phyloP scores from a whole-genome alignment of 2,797 vertebrate species.

The Pantherophis alleghaniensis region DNA sequence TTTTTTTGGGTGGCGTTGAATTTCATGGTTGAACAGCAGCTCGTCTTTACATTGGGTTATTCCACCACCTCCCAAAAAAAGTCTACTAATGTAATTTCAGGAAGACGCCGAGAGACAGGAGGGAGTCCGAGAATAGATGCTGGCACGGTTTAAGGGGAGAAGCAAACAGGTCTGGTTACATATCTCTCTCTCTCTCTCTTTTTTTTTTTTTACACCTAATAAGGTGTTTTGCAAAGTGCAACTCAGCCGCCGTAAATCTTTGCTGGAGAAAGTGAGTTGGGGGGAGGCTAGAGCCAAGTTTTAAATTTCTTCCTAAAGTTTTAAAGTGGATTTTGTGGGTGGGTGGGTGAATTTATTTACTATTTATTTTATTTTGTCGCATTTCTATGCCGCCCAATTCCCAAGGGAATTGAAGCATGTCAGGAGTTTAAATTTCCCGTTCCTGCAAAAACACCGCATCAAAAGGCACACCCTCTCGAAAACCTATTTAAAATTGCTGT shows the following conservation, averaged over 20 bases:
- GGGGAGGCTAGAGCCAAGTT: background rate
- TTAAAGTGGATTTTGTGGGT: background rate
- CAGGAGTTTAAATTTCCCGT: background rate
- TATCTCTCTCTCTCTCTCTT: background rate
- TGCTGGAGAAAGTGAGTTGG: background rate
- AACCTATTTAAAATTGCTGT: no score
- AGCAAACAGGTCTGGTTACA: conserved; percentile 63
- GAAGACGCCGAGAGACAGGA: background rate
- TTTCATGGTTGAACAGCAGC: background rate
- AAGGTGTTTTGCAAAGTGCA: conserved; percentile 63
- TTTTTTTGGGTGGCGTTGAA: background rate
- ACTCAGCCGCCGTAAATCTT: conserved; percentile 39
- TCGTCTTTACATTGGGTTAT: background rate
- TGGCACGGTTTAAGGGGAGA: background rate
- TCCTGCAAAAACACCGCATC: background rate
- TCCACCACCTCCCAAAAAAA: background rate
- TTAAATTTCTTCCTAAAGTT: background rate
- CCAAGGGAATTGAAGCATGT: background rate
- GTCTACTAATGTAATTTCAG: background rate
- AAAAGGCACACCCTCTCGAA: background rate
- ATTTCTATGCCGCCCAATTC: no score
- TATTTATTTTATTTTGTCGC: no score
- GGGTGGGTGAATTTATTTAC: no score
- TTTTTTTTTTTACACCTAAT: conserved; percentile 42
- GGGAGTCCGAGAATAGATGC: conserved; percentile 2